These are phyloP conservation scores for Dasyprocta punctata DNA, from an alignment of 2,113 vertebrate genomes.

Conservation along the genomic window DNA sequence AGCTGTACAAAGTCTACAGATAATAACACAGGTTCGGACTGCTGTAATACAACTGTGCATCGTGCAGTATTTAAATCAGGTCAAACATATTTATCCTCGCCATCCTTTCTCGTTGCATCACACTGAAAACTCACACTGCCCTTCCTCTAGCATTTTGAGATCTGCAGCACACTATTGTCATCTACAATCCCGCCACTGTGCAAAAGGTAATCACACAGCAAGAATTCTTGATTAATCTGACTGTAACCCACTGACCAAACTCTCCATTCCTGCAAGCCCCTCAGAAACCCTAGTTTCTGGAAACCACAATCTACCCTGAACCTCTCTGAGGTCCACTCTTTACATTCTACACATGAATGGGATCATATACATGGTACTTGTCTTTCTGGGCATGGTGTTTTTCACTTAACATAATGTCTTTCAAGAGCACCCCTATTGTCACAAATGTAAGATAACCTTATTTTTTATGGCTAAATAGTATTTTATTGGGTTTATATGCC, in stretches of 20 bases:
- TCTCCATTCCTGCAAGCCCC: too few species aligned
- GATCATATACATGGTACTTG: neutral
- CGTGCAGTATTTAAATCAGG: neutral
- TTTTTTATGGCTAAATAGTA: neutral
- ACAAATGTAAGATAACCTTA: neutral
- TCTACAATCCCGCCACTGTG: rapidly evolving
- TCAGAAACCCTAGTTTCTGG: neutral
- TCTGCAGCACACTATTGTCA: rapidly evolving
- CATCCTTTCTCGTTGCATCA: too few species aligned
- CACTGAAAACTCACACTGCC: neutral
- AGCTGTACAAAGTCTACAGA: neutral
- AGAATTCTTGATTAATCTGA: neutral
- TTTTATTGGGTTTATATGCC: neutral
- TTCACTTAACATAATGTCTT: neutral
- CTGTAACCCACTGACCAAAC: neutral
- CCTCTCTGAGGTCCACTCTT: too few species aligned
- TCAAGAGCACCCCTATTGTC: too few species aligned
- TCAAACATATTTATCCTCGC: neutral
- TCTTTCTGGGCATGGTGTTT: neutral
- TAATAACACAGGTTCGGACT: neutral
- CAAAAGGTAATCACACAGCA: too few species aligned
- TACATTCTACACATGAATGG: neutral
- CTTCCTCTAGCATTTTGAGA: neutral
- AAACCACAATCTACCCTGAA: too few species aligned
- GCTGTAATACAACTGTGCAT: neutral